Evolutionary conservation across 2,113 vertebrate genomes (phyloP), one percentile per base, ranked within the genome.

Genomic region (Camelus dromedarius): DNA sequence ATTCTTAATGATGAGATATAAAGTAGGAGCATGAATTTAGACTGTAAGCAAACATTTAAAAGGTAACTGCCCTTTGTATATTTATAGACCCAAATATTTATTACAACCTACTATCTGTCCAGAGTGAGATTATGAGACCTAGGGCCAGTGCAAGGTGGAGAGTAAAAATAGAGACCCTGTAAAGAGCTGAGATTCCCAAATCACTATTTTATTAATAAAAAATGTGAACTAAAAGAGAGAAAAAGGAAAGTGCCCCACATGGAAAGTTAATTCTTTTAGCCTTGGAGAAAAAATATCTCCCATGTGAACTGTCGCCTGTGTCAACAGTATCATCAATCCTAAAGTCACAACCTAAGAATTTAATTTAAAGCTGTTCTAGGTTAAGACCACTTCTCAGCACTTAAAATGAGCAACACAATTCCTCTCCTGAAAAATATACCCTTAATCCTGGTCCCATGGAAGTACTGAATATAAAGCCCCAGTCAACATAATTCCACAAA

Each of bases 31-130:
- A 14, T 77, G 46, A 22, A 66, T 91, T 79, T 24, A 83, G n/a
- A 77, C 5, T 67, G 30, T 86, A 96, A 80, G 54, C 32, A 83
- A 87, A 93, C 4, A 66, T 66, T 19, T 77, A 82, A 83, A 89
- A 52, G 14, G 42, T 6, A 76, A 13, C 26, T 70, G 13, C 1
- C 18, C 50, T 72, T 58, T 83, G 28, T 60, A 35, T 73, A 66
- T 54, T 72, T 83, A 87, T 3, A 77, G 48, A 87, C 11, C 46
- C 19, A 81, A 69, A 82, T 90, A 46, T 58, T 67, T 89, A 70
- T 30, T 89, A 56, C 9, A 76, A 35, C 16, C 48, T 66, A 58
- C 6, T 52, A 2, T 73, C 38, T 66, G 15, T 22, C 67, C 20
- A 79, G 30, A 8, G 38, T 60, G 22, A 50, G 26, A 60, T 69